Base-by-base conservation (phyloP, 2,797 vertebrate genomes). In the Pangasius djambal region DNA sequence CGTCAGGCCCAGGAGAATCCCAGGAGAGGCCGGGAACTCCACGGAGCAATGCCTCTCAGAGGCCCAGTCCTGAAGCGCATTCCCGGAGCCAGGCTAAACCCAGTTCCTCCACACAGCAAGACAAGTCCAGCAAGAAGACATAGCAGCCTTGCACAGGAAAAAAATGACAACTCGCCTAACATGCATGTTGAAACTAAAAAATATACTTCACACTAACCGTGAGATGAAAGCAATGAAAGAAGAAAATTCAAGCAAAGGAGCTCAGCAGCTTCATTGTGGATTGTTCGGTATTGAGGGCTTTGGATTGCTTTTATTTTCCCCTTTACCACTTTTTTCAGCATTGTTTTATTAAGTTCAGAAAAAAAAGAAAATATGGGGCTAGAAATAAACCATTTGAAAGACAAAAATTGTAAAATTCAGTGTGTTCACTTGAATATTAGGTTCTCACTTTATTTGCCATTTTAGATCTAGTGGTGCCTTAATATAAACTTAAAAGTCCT, bases 91-190 rank as follows among this genome's bases (percentile, higher is more conserved):
- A 89, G 77, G 88, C n/a, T 87, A 91, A 50, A 90, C 86, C 84
- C 15, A 57, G 12, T 86, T 9, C 92, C 85, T 85, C 94, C 65
- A 82, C 89, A 0, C 94, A 93, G 90, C 96, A 95, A 55, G 96
- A 96, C 91, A 96, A 97, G 95, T 92, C 94, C 91, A 92, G 92
- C 90, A 98, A 96, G 95, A 97, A 96, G 95, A 97, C 97, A 94
- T 98, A 99, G 96, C 96, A 95, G 91, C 89, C 81, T 92, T 92
- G 78, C 93, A 88, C 77, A 78, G 52, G 52, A 83, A 40, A 40
- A 69, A 74, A 25, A 74, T 55, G 25, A 22, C 79, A 48, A 48
- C 34, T 61, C 4, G 25, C 28, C 72, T 63, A 69, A 37, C 74
- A 77, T 89, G 88, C 74, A 61, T 90, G 78, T 52, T 88, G n/a